Conservation (phyloP, 1,140 invertebrate species). For the Cataglyphis hispanica region DNA sequence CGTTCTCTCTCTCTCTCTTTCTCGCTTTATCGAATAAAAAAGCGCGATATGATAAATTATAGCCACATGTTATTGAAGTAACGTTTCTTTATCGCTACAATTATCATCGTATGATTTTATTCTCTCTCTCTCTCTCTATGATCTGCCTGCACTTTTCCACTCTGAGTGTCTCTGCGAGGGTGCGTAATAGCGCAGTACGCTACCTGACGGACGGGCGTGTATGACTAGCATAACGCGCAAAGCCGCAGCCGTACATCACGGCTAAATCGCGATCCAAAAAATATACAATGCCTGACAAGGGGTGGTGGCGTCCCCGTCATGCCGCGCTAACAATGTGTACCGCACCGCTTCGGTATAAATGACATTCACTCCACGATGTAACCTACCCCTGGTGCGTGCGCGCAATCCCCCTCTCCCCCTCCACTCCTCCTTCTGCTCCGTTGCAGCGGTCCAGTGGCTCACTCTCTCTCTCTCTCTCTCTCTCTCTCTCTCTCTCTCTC, state of each 20-base stretch:
- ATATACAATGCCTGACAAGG: constrained; percentile 85
- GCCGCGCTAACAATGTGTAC: constrained; percentile 81
- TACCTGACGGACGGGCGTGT: constrained; percentile 77
- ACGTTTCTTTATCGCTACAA: not conserved
- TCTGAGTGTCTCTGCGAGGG: constrained; percentile 48
- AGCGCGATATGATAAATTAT: not conserved
- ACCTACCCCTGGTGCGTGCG: constrained; percentile 65
- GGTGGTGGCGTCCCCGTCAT: constrained; percentile 73
- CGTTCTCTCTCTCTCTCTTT: too few relatives aligned
- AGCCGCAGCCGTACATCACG: constrained; percentile 85
- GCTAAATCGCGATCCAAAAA: constrained; percentile 86
- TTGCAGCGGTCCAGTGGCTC: constrained; percentile 18
- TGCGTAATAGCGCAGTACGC: constrained; percentile 63
- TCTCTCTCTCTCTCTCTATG: not conserved
- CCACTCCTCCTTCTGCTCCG: not conserved
- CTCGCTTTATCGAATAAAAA: too few relatives aligned
- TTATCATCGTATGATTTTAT: not conserved
- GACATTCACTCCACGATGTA: constrained; percentile 80
- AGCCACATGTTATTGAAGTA: not conserved
- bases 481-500: not conserved
- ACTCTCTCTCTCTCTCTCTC: not conserved
- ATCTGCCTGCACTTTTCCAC: constrained; percentile 49
- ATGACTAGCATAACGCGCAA: constrained; percentile 80
- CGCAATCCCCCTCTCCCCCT: not conserved
- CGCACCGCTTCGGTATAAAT: constrained; percentile 79